Percentiles rank a stretch among this genome's conserved stretches.
Evolutionary conservation across 2,113 vertebrate species (phyloP).

Genomic region (Chloebia gouldiae): DNA sequence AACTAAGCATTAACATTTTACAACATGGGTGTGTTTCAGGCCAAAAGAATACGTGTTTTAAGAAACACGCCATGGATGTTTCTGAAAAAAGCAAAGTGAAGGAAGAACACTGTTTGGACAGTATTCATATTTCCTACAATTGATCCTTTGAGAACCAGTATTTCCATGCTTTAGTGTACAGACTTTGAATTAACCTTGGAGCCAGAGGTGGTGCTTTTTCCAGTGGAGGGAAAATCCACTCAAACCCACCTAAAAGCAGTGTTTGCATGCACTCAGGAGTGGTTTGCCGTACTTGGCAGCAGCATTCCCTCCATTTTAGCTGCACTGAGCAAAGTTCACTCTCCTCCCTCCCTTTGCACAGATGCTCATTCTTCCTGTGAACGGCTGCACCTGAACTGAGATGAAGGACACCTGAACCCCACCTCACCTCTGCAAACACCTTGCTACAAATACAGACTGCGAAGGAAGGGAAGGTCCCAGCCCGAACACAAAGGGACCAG

Average conservation of each 20-base stretch:
- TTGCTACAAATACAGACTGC: fast-evolving
- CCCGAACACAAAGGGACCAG: not conserved
- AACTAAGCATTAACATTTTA: not conserved
- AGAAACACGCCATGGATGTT: not conserved
- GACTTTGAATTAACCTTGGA: not conserved
- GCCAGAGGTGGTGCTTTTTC: not conserved
- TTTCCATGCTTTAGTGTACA: not conserved
- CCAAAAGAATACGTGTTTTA: not conserved
- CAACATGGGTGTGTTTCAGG: not conserved
- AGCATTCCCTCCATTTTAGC: not conserved
- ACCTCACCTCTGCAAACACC: not conserved
- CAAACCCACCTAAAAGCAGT: not conserved
- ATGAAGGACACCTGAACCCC: not conserved
- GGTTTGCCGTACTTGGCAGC: not conserved
- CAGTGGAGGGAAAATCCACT: not conserved
- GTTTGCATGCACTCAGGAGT: fast-evolving
- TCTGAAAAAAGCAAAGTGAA: not conserved
- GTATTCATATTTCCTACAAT: not conserved
- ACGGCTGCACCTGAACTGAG: not conserved
- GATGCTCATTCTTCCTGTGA: not conserved
- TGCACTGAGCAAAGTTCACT: not conserved
- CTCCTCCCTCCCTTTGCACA: not conserved
- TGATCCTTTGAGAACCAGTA: not conserved
- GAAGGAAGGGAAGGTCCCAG: not conserved
- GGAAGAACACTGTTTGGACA: not conserved